Base-by-base conservation (phyloP, 2,797 vertebrate genomes). In the Tokudaia muenninki region DNA sequence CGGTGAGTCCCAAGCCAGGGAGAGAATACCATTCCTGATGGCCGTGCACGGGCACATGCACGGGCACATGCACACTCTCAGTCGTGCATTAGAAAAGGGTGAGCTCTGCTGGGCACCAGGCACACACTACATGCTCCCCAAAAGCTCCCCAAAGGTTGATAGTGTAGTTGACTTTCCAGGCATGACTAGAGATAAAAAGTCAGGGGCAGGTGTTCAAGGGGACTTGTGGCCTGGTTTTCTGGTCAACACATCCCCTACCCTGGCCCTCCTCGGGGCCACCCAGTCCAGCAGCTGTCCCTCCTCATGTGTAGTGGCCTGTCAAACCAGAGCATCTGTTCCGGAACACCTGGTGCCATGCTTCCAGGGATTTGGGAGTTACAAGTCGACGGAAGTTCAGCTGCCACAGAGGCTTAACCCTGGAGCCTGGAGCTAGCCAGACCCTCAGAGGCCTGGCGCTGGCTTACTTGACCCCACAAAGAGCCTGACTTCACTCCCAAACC, bases 331-430 rank as follows among this genome's bases (percentile, higher is more conserved):
- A 87, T 92, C 93, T 94, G 96, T 98, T 97, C 97, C 97, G 97
- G 97, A 92, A 83, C 97, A 97, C 94, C 97, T 95, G 97, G 83
- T 72, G 88, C 91, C 47, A 41, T 0, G 34, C 82, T 97, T 96
- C 96, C 96, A 94, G 92, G 92, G 97, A 97, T 94, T 95, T 96
- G 92, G 11, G 78, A 87, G 50, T 55, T 50, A 21, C 44, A 41
- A 95, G 82, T 31, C 77, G n/a, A 0, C 92, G 92, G 97, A 95
- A 96, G 95, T 96, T 87, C 97, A 97, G 97, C 97, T 98, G 97
- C 89, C 47, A 4, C 37, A 0, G 0, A 0, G 94, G 97, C 97
- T 98, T 97, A 98, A 95, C 97, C 97, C 78, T 88, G 97, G 97
- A 97, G 97, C 97, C 97, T 52, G 94, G 86, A 44, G 94, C 97